These are phyloP conservation scores for Lichenostomus cassidix DNA, from an alignment of 2,113 vertebrate genomes.

Conservation along the genomic window DNA sequence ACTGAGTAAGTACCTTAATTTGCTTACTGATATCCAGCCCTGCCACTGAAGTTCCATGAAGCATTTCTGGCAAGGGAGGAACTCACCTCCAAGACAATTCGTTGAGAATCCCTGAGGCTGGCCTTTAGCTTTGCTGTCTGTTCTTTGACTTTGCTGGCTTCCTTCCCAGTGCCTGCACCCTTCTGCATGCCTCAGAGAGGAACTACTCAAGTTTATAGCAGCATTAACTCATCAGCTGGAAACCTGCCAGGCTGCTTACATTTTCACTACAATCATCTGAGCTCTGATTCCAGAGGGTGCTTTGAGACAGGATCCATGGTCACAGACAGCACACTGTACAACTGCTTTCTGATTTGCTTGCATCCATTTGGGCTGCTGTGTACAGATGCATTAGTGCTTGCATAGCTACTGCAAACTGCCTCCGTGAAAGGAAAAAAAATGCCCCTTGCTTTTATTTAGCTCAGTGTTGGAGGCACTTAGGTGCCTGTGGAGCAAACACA, in stretches of 20 bases:
- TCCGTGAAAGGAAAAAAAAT: background rate
- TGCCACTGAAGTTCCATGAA: background rate
- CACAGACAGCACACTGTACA: background rate
- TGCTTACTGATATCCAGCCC: background rate
- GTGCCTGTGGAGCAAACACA: background rate
- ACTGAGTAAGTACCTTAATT: background rate
- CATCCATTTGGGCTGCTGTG: background rate
- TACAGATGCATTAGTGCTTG: background rate
- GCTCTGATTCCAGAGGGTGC: slow-evolving; percentile 24
- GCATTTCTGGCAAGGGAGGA: background rate
- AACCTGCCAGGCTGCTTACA: slow-evolving; percentile 51
- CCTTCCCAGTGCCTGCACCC: slow-evolving; percentile 41
- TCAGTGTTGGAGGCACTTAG: background rate
- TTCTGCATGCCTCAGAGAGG: slow-evolving; percentile 52
- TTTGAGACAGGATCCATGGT: background rate
- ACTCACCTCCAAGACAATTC: background rate
- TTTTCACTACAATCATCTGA: slow-evolving; percentile 25
- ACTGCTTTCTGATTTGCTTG: background rate
- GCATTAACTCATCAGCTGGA: slow-evolving; percentile 68
- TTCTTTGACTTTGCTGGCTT: slow-evolving; percentile 42
- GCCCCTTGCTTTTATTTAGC: background rate
- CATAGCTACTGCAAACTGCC: background rate
- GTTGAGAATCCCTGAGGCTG: background rate
- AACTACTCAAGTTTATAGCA: slow-evolving; percentile 67
- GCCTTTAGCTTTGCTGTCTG: slow-evolving; percentile 22